Percentiles rank a stretch among this genome's conserved stretches.
Evolutionary conservation across 2,797 vertebrate genomes (phyloP).

Genomic region (Neosilurus mollespiculum): DNA sequence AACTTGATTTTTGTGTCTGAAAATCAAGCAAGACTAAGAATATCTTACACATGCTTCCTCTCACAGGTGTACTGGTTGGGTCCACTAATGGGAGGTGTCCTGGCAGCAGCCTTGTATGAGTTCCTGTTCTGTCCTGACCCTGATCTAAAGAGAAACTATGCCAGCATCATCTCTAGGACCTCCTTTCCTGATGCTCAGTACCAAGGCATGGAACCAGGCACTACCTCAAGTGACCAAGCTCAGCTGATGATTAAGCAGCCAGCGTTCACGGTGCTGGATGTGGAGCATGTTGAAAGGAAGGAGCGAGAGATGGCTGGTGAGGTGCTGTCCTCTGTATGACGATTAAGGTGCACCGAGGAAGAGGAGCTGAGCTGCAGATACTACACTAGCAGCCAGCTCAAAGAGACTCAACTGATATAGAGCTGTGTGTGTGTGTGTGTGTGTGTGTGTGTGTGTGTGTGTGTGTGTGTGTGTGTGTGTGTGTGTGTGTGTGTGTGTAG

Average conservation of each 20-base stretch:
- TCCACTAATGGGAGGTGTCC: conserved; percentile 80
- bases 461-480: not conserved
- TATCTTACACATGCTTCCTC: conserved; percentile 8
- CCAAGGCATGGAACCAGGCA: conserved; percentile 75
- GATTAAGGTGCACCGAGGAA: conserved; percentile 71
- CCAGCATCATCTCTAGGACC: conserved; percentile 76
- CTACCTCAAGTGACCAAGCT: conserved; percentile 74
- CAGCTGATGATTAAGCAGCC: conserved; percentile 81
- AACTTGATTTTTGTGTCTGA: not conserved
- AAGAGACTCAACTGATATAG: conserved; percentile 77
- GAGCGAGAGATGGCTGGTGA: conserved; percentile 79
- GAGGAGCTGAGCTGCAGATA: conserved; percentile 58
- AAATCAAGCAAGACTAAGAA: not conserved
- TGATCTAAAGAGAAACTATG: conserved; percentile 77
- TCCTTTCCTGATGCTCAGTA: conserved; percentile 75
- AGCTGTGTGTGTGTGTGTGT: not conserved
- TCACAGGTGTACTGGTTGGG: conserved; percentile 87
- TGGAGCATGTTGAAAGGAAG: conserved; percentile 79
- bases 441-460: not conserved
- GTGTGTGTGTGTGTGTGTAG: not conserved
- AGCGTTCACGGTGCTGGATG: conserved; percentile 77
- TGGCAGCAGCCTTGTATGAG: conserved; percentile 83
- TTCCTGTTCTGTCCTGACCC: conserved; percentile 83
- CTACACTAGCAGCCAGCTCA: conserved; percentile 67
- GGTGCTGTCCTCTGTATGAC: conserved; percentile 89